Evolutionary conservation across 1,140 invertebrate genomes (phyloP).

Genomic region (Acromyrmex heyeri): DNA sequence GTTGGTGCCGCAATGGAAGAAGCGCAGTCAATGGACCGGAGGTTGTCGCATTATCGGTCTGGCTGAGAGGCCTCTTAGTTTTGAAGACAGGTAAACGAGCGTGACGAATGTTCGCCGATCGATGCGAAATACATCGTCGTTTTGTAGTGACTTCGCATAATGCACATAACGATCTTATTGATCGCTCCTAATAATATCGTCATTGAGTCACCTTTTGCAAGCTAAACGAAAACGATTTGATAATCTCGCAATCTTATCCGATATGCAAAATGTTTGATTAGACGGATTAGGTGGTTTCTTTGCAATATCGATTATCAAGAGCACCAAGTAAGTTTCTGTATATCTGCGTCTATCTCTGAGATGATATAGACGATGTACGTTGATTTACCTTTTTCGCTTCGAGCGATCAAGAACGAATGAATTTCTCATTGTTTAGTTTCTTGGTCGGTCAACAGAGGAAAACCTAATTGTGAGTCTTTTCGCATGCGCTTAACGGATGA

Average conservation of each 20-base stretch:
- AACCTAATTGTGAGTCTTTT: constrained; percentile 57
- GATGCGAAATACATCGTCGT: constrained; percentile 34
- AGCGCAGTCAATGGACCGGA: constrained; percentile 14
- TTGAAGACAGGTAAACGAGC: constrained; percentile 74
- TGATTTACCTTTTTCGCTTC: not conserved
- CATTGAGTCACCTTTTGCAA: constrained; percentile 17
- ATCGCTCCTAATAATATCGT: constrained; percentile 43
- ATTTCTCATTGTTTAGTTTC: constrained; percentile 23
- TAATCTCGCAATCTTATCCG: constrained; percentile 22
- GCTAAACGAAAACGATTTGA: not conserved
- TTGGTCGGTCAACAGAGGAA: constrained; percentile 1
- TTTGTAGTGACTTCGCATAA: constrained; percentile 11
- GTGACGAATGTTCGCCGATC: constrained; percentile 67
- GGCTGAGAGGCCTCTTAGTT: constrained; percentile 59
- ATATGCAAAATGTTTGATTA: constrained; percentile 33
- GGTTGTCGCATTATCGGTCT: constrained; percentile 63
- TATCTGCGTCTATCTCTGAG: not conserved
- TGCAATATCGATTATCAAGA: constrained; percentile 7
- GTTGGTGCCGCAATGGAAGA: constrained; percentile 24
- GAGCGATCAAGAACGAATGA: constrained; percentile 25
- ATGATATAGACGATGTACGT: not conserved
- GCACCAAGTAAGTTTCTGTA: not conserved
- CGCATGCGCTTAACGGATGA: constrained; percentile 71
- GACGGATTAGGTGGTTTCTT: constrained; percentile 17
- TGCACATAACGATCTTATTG: constrained; percentile 46